These are phyloP conservation scores for Sciurus carolinensis DNA, from an alignment of 2,797 vertebrate genomes.

Conservation along the genomic window DNA sequence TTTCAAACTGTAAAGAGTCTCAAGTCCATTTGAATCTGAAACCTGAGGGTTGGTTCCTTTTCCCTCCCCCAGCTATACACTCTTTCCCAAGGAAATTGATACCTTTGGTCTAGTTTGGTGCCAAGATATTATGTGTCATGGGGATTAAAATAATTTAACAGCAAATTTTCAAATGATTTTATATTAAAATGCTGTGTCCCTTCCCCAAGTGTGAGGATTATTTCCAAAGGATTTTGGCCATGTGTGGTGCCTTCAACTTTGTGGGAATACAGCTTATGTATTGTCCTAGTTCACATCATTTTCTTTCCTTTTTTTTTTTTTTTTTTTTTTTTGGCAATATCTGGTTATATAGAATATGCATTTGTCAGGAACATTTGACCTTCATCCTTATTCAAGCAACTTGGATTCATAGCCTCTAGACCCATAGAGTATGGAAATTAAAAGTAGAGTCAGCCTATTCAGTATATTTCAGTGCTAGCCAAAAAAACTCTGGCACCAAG, in stretches of 20 bases:
- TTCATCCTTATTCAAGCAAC: conserved; percentile 40
- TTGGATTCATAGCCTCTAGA: conserved; percentile 46
- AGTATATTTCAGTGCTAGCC: conserved; percentile 8
- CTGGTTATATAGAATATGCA: background rate
- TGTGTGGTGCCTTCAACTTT: background rate
- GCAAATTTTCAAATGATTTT: background rate
- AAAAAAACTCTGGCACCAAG: conserved; percentile 68
- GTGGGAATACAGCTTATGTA: background rate
- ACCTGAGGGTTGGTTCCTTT: background rate
- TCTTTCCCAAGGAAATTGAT: background rate
- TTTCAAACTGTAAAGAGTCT: background rate
- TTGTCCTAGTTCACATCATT: background rate
- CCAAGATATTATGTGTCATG: background rate
- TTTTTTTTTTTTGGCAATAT: conserved; percentile 23
- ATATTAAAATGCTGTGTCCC: background rate
- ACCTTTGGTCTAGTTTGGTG: background rate
- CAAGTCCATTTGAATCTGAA: background rate
- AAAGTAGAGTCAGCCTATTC: conserved; percentile 48
- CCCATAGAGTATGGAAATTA: background rate
- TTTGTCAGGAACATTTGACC: conserved; percentile 12
- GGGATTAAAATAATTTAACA: background rate
- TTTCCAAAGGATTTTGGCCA: background rate
- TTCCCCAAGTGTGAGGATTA: background rate
- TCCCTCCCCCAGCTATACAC: background rate
- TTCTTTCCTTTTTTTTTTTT: background rate